Evolutionary conservation across 2,888 invertebrate genomes (phyloP).

Genomic region (Stenotaenia linearis): DNA sequence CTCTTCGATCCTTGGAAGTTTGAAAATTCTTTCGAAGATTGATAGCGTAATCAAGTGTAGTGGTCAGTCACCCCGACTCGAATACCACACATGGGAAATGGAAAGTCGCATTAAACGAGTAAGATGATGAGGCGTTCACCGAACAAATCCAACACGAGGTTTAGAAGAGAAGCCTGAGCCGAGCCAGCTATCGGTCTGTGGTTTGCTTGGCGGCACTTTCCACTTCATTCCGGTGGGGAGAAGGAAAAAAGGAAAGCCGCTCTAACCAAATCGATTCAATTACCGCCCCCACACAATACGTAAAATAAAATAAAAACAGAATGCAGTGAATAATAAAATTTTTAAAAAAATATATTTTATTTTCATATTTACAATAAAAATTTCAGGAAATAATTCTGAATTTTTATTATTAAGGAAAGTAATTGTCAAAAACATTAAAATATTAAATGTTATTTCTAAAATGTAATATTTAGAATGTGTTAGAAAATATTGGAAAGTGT

Average conservation of each 20-base stretch:
- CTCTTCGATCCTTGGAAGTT: no score
- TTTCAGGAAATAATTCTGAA: background rate
- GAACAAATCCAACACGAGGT: background rate
- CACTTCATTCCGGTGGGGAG: background rate
- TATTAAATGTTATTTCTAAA: no score
- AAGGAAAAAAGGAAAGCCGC: background rate
- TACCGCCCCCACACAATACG: background rate
- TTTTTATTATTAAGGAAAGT: background rate
- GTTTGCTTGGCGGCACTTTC: background rate
- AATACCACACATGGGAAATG: constrained; percentile 1
- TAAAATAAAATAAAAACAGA: background rate
- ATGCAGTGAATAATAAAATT: background rate
- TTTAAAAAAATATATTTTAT: background rate
- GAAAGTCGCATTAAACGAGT: background rate
- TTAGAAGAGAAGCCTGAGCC: background rate
- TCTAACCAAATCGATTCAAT: constrained; percentile 7
- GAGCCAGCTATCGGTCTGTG: background rate
- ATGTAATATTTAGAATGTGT: no score
- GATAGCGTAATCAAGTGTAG: background rate
- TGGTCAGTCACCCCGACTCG: background rate
- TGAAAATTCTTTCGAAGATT: no score
- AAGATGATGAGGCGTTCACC: background rate
- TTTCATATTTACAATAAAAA: background rate
- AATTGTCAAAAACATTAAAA: no score
- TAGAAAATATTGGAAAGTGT: no score